Evolutionary conservation across 2,797 vertebrate genomes (phyloP), one percentile per base, ranked within the genome.

Genomic region (Cryptoblepharus egeriae): DNA sequence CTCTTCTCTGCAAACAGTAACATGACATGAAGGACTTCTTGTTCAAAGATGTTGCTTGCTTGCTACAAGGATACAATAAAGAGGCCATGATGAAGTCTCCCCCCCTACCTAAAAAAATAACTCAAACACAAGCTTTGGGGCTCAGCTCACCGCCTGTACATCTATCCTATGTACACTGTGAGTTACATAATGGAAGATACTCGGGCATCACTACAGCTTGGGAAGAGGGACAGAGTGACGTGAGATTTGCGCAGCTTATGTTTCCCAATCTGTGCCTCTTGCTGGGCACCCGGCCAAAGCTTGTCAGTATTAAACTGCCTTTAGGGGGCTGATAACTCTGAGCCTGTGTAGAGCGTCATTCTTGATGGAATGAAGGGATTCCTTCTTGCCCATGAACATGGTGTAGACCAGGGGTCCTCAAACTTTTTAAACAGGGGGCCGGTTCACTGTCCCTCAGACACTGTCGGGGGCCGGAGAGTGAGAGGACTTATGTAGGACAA

Each of bases 171-270:
- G 52, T 80, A n/a, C 76, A 0, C 86, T 79, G 1, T 0, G 8
- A 64, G 73, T 91, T 92, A 92, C 75, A 20, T 89, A 94, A 94
- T 68, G 85, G 88, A 87, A 91, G 86, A 80, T 70, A 81, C 0
- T 6, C 7, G 0, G 87, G 83, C 89, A 73, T 85, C 0, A 28
- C 88, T 86, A 6, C 0, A 0, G 91, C 75, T 75, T 2, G 16
- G n/a, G 81, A 90, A 80, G 75, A 83, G 81, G 86, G 86, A 85
- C 81, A 74, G 79, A 84, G 76, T 73, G 61, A 87, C 0, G 0
- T 87, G 92, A 92, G 85, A 83, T 90, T 90, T 87, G 82, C 0
- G 0, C 64, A 2, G 61, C 55, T 61, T 76, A 73, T 52, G 35
- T 75, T 79, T 69, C 82, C 2, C 69, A 68, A 45, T 49, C 83